Conservation (phyloP, 2,888 invertebrate genomes). For the Acanthacorydalis orientalis region DNA sequence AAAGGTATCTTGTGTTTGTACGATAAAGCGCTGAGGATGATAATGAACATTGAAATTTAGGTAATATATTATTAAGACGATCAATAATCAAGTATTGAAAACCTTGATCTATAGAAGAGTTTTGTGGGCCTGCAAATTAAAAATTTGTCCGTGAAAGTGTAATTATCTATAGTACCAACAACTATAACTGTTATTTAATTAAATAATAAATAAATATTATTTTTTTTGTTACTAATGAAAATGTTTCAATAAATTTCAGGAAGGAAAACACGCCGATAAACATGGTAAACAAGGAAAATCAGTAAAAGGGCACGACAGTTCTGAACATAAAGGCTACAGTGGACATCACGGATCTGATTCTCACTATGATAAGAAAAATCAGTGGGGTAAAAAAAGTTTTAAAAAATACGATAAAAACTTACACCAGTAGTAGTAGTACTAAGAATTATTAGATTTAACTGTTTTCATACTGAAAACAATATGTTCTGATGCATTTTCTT, state of each 20-base stretch:
- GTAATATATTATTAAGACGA: no score
- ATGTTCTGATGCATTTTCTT: neutral
- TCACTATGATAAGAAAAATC: constrained; percentile 17
- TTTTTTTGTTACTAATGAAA: no score
- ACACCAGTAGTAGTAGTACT: neutral
- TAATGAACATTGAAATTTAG: no score
- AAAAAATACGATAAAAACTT: constrained; percentile 19
- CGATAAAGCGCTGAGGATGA: no score
- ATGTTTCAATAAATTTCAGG: constrained; percentile 9
- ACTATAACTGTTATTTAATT: no score
- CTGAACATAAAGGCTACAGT: constrained; percentile 20
- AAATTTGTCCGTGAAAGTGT: no score
- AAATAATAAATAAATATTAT: no score
- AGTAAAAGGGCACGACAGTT: constrained; percentile 17
- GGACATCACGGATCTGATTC: constrained; percentile 16
- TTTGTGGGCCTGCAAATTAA: no score
- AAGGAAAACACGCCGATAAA: constrained; percentile 16
- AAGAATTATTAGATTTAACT: constrained; percentile 13
- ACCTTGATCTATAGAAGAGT: no score
- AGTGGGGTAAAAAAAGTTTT: constrained; percentile 20
- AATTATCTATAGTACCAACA: no score
- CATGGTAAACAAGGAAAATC: constrained; percentile 20
- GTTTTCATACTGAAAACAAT: constrained; percentile 7
- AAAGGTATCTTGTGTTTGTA: no score
- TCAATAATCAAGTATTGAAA: no score